Conservation (phyloP, 2,113 vertebrate genomes). For the Coptodon bakossiorum region DNA sequence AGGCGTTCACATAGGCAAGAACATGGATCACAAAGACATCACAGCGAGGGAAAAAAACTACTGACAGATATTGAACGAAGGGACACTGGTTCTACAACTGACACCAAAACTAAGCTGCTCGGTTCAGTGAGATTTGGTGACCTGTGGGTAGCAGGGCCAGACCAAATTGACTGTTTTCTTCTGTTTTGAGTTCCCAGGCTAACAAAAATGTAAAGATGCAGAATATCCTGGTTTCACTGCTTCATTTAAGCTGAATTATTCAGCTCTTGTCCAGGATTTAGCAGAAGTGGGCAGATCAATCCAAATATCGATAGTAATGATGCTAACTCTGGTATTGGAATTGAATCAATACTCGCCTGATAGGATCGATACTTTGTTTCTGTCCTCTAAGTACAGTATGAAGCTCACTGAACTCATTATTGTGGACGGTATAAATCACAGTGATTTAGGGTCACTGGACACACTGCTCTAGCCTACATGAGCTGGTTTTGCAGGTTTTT, state of each 20-base stretch:
- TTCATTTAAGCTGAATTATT: background rate
- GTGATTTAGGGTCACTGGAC: background rate
- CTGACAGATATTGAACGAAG: background rate
- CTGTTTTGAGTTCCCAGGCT: background rate
- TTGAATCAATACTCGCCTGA: background rate
- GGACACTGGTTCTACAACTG: background rate
- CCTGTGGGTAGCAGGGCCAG: background rate
- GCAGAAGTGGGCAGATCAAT: background rate
- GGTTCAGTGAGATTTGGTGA: background rate
- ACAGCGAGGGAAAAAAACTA: background rate
- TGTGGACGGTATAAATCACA: background rate
- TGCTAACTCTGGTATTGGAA: background rate
- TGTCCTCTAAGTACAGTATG: background rate
- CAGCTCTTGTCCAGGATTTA: background rate
- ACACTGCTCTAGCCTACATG: background rate
- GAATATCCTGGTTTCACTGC: background rate
- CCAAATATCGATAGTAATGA: background rate
- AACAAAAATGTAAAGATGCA: background rate
- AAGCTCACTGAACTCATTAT: background rate
- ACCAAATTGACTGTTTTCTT: background rate
- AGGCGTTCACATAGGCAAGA: background rate
- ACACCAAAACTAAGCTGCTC: background rate
- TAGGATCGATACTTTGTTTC: background rate
- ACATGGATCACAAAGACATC: background rate
- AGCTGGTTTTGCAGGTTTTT: background rate